Evolutionary conservation across 2,888 invertebrate genomes (phyloP).

Genomic region (Zelleria hepariella): DNA sequence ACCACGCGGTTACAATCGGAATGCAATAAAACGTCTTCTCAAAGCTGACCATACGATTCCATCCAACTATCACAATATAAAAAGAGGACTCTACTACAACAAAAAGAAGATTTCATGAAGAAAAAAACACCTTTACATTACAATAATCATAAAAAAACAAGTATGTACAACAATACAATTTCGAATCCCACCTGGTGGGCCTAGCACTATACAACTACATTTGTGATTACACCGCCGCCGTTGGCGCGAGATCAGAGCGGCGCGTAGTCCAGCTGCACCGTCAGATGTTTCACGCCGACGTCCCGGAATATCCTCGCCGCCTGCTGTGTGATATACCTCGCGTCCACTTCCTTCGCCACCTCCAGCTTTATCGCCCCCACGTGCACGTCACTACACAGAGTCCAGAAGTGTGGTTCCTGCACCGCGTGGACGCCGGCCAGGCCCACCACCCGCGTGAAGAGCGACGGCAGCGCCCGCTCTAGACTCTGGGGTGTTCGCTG

Average conservation of each 20-base stretch:
- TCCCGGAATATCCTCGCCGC: conserved; percentile 95
- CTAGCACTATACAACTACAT: conserved; percentile 23
- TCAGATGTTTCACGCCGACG: conserved; percentile 91
- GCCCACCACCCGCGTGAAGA: conserved; percentile 91
- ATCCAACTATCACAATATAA: neutral
- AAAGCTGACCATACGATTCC: neutral
- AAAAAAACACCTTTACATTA: neutral
- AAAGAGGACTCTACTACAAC: neutral
- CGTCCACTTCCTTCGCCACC: conserved; percentile 93
- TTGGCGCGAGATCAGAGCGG: conserved; percentile 57
- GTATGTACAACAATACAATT: conserved; percentile 4
- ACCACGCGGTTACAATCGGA: too few relatives aligned
- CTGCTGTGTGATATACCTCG: conserved; percentile 92
- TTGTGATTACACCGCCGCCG: conserved; percentile 20
- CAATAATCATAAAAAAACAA: neutral
- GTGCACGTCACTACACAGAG: conserved; percentile 93
- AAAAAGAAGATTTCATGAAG: neutral
- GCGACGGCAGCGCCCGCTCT: conserved; percentile 87
- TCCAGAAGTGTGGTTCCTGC: conserved; percentile 99
- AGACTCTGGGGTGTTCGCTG: conserved; percentile 90
- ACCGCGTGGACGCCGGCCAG: conserved; percentile 95
- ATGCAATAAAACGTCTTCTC: neutral
- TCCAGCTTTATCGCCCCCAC: conserved; percentile 95
- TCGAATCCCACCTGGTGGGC: neutral
- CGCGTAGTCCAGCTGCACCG: conserved; percentile 94